These are phyloP conservation scores for Catharus ustulatus DNA, from an alignment of 2,797 vertebrate species.

Conservation along the genomic window DNA sequence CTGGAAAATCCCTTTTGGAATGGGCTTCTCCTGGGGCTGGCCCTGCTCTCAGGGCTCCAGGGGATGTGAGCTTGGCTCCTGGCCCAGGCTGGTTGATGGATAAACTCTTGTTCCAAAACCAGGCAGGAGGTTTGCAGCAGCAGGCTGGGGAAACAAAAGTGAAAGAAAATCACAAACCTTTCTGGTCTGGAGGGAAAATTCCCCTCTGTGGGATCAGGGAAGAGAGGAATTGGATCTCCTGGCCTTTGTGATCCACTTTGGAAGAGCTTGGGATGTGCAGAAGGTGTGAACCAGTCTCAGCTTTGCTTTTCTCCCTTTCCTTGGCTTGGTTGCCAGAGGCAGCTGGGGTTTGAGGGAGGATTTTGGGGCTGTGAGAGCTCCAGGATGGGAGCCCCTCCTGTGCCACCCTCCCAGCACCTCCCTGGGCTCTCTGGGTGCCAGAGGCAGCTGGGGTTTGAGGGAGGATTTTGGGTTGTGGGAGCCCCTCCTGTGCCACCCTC, in stretches of 20 bases:
- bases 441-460: too few relatives aligned
- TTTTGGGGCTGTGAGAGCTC: not conserved
- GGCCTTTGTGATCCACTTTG: not conserved
- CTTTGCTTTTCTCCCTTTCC: not conserved
- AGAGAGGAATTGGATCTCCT: not conserved
- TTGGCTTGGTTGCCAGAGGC: not conserved
- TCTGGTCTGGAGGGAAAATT: not conserved
- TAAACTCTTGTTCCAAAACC: constrained; percentile 9
- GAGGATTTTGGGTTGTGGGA: not conserved
- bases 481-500: not conserved
- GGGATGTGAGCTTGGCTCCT: constrained; percentile 16
- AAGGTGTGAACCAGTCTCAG: fast-evolving
- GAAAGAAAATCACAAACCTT: not conserved
- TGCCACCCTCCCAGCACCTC: not conserved
- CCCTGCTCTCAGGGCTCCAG: not conserved
- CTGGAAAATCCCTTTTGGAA: constrained; percentile 8
- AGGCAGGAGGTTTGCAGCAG: not conserved
- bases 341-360: not conserved
- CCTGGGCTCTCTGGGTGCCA: fast-evolving
- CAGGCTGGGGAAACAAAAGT: not conserved
- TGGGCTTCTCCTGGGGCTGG: not conserved
- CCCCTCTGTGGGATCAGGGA: not conserved
- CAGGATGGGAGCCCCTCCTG: not conserved
- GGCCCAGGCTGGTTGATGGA: constrained; percentile 10
- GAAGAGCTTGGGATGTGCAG: not conserved